These are phyloP conservation scores for Hypotaenidia okinawae DNA, from an alignment of 2,797 vertebrate genomes.

Conservation along the genomic window DNA sequence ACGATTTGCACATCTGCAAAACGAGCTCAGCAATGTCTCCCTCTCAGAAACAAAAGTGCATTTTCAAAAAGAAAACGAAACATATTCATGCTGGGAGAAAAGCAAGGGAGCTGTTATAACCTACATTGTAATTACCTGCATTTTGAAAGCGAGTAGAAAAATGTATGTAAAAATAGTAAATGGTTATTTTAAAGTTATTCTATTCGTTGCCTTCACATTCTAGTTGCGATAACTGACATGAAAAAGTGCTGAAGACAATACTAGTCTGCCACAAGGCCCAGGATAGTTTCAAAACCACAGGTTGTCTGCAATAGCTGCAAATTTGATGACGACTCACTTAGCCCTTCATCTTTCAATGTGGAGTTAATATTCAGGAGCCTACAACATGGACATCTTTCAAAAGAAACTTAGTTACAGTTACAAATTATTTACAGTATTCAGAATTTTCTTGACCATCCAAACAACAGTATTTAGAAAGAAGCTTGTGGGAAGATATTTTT, in stretches of 20 bases:
- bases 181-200: background rate
- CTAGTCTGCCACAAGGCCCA: background rate
- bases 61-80: background rate
- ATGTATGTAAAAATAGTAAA: background rate
- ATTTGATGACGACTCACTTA: background rate
- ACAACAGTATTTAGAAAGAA: background rate
- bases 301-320: background rate
- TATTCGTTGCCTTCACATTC: background rate
- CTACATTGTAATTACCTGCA: background rate
- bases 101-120: background rate
- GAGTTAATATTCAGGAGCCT: background rate
- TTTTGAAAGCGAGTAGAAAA: background rate
- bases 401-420: background rate
- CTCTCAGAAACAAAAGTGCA: background rate
- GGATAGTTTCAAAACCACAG: background rate
- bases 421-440: background rate
- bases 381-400: background rate
- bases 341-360: background rate
- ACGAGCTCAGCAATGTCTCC: background rate
- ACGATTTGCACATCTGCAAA: background rate
- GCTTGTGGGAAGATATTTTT: background rate
- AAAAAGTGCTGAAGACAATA: background rate
- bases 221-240: background rate
- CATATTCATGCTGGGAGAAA: background rate
- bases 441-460: background rate